Evolutionary conservation across 2,888 invertebrate species (phyloP), one percentile per base, ranked within the genome.

Genomic region (Cerastis leucographa): DNA sequence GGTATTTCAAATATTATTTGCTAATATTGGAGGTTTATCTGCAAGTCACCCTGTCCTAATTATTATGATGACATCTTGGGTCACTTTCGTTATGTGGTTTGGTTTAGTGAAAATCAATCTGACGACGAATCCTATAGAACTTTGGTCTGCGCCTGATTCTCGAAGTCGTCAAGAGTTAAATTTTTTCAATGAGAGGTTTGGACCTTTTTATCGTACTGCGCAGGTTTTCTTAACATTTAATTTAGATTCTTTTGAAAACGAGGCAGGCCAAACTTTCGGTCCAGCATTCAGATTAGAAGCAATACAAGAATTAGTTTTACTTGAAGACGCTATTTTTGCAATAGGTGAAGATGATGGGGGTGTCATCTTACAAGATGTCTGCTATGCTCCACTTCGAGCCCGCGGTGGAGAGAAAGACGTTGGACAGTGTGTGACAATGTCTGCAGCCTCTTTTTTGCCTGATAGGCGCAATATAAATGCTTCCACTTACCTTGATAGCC

Each of bases 131-230:
- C 99, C 99, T 0, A 98, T 99, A 2, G 98, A 99, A 92, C 97
- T 99, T 64, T 99, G 99, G 99, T 99, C 99, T 0, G 97, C 99
- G 0, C 98, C 98, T 2, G 94, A 97, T 44, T 99, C 99, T 88
- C 97, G 97, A 79, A 98, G 99, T 54, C 97, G 99, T 77, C 91
- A 97, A 61, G 99, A 99, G 90, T 98, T 99, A 91, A 97, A 98
- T 81, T 99, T 98, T 92, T 99, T 98, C 90, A 99, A 99, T 93
- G 94, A 97, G 22, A 97, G 98, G 89, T 99, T 99, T 92, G 97
- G 97, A 14, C 99, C 99, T 0, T 99, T 99, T 94, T 99, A 98
- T 93, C 97, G 99, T 72, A 98, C 98, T 4, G 98, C 99, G 90
- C 99, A 99, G 95, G 95, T 99, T 72, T 99, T 98, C 89, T 97